Percentiles rank a stretch among this genome's conserved stretches.
phyloP scores from a whole-genome alignment of 2,113 vertebrate species.

The Manacus vitellinus region DNA sequence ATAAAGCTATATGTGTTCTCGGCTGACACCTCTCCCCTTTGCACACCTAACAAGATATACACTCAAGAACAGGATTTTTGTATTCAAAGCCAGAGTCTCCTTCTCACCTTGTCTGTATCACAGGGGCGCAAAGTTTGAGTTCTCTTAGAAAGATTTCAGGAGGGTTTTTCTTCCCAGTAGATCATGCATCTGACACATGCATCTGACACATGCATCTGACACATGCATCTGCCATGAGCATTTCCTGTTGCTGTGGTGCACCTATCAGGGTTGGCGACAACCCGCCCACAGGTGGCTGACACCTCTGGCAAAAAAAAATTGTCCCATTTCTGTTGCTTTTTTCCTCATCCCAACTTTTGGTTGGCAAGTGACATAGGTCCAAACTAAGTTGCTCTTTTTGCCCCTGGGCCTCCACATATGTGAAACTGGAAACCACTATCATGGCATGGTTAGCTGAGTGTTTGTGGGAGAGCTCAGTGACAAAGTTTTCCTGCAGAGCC shows the following conservation, averaged over 20 bases:
- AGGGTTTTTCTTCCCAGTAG: not conserved
- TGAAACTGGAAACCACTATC: not conserved
- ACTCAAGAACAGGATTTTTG: not conserved
- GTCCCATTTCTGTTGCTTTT: not conserved
- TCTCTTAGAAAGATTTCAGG: not conserved
- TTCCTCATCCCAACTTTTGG: not conserved
- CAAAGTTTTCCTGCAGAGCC: not conserved
- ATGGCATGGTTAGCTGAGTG: not conserved
- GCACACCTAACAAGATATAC: not conserved
- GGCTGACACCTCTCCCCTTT: not conserved
- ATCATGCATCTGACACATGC: not conserved
- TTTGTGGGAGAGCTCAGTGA: not conserved
- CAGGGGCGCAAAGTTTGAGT: not conserved
- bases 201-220: not conserved
- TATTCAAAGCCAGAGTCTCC: not conserved
- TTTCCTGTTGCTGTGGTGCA: not conserved
- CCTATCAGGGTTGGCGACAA: not conserved
- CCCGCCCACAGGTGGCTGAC: not conserved
- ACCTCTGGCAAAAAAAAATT: not conserved
- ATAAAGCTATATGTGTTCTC: not conserved
- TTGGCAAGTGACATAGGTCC: not conserved
- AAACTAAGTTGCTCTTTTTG: not conserved
- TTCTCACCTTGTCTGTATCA: not conserved
- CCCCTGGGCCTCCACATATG: not conserved
- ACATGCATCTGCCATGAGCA: accelerated